phyloP scores from a whole-genome alignment of 2,888 invertebrate genomes.

The Scrobipalpa atriplicella region DNA sequence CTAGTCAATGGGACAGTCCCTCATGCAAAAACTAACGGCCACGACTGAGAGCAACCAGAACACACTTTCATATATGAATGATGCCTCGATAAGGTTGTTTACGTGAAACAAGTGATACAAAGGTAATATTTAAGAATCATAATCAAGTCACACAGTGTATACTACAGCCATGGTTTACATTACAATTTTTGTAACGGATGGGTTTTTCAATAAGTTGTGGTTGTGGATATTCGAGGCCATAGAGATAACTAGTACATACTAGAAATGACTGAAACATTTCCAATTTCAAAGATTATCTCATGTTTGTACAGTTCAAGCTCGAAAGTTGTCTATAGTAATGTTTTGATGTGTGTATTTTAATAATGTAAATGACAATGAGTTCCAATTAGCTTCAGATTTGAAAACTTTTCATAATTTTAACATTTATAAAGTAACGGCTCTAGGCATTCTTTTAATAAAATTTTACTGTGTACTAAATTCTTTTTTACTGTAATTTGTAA shows the following conservation, averaged over 20 bases:
- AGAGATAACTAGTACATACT: constrained; percentile 46
- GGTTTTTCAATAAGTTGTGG: constrained; percentile 59
- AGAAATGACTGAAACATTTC: constrained; percentile 60
- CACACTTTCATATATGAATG: constrained; percentile 50
- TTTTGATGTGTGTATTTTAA: constrained; percentile 41
- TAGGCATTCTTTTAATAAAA: constrained; percentile 71
- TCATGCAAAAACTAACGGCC: constrained; percentile 78
- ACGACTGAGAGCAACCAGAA: constrained; percentile 59
- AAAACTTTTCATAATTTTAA: constrained; percentile 56
- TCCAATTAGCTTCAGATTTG: constrained; percentile 48
- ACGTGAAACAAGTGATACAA: constrained; percentile 68
- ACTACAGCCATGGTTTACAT: constrained; percentile 58
- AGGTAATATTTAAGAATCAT: constrained; percentile 60
- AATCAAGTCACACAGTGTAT: constrained; percentile 61
- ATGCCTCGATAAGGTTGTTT: constrained; percentile 64
- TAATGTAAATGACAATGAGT: constrained; percentile 43
- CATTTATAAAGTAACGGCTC: constrained; percentile 60
- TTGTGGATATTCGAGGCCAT: constrained; percentile 68
- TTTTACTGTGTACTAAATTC: constrained; percentile 51
- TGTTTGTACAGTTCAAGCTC: constrained; percentile 31
- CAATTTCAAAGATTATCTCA: constrained; percentile 37
- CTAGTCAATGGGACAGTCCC: constrained; percentile 72
- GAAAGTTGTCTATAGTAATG: constrained; percentile 35
- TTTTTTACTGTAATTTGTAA: constrained; percentile 60
- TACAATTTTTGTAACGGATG: constrained; percentile 56